A percentile compares a stretch with the other conserved stretches of the same genome.
phyloP scores from a whole-genome alignment of 2,113 vertebrate genomes.

The Oreochromis aureus region DNA sequence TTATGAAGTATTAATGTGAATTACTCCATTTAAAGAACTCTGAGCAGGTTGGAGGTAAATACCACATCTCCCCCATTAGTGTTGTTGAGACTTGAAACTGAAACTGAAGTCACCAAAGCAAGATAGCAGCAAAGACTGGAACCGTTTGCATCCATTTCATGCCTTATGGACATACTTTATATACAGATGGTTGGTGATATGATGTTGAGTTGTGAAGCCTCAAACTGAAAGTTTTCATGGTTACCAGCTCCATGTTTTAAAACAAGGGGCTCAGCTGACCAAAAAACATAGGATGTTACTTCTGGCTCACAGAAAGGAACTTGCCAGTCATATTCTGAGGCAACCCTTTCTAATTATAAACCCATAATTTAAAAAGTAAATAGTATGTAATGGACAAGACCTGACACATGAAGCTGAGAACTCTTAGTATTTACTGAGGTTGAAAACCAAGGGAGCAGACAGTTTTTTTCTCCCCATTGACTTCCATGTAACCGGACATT shows the following conservation, averaged over 20 bases:
- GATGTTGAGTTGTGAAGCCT: neutral
- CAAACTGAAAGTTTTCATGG: neutral
- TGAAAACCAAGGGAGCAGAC: neutral
- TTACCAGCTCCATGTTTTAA: neutral
- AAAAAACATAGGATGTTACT: neutral
- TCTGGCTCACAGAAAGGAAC: neutral
- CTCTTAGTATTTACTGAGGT: neutral
- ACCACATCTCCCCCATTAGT: neutral
- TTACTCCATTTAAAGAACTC: neutral
- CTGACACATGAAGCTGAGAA: neutral
- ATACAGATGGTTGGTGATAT: neutral
- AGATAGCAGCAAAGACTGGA: neutral
- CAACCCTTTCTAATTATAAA: neutral
- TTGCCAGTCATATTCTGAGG: neutral
- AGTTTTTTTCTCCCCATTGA: neutral
- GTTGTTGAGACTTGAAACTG: neutral
- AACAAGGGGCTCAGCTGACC: neutral
- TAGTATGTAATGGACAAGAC: neutral
- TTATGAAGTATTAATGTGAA: neutral
- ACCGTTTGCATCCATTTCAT: neutral
- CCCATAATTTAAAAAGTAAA: neutral
- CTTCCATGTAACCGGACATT: neutral
- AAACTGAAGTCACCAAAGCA: neutral
- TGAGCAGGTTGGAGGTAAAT: neutral
- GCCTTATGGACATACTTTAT: neutral